A percentile compares a stretch with the other conserved stretches of the same genome.
Evolutionary conservation across 2,888 invertebrate species (phyloP).

Genomic region (Morpho achilles): DNA sequence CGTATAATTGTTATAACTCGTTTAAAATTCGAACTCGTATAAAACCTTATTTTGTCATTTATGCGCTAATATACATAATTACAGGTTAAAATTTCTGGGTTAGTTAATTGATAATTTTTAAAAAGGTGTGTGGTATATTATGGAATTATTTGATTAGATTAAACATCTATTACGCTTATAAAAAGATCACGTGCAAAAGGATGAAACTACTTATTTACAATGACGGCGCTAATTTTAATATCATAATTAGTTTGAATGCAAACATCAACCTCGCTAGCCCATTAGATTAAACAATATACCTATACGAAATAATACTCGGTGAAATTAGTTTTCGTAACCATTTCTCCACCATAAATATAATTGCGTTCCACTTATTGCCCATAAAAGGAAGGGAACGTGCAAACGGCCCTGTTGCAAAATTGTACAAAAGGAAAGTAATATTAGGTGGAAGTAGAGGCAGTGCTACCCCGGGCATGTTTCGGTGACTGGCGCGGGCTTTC

Average conservation of each 20-base stretch:
- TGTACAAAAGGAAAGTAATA: conserved; percentile 79
- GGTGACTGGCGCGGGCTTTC: conserved; percentile 77
- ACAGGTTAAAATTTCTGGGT: no score
- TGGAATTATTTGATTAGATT: no score
- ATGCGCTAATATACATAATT: not conserved
- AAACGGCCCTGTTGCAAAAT: conserved; percentile 77
- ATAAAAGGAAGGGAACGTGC: conserved; percentile 77
- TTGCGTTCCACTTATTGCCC: conserved; percentile 79
- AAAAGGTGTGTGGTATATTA: no score
- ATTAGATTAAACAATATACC: conserved; percentile 34
- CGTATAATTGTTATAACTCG: conserved; percentile 1
- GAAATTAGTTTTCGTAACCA: conserved; percentile 75
- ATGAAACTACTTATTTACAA: conserved; percentile 6
- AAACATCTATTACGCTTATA: no score
- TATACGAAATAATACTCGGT: conserved; percentile 57
- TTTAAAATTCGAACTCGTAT: not conserved
- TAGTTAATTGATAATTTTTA: no score
- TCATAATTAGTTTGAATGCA: conserved; percentile 5
- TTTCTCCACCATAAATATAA: conserved; percentile 76
- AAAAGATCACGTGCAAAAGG: no score
- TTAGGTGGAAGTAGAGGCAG: conserved; percentile 69
- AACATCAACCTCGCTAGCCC: conserved; percentile 24
- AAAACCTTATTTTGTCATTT: not conserved
- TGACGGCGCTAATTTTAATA: conserved; percentile 3
- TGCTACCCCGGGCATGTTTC: conserved; percentile 66